Base-by-base conservation (phyloP, 2,888 invertebrate species). In the Rhodophaea formosa region DNA sequence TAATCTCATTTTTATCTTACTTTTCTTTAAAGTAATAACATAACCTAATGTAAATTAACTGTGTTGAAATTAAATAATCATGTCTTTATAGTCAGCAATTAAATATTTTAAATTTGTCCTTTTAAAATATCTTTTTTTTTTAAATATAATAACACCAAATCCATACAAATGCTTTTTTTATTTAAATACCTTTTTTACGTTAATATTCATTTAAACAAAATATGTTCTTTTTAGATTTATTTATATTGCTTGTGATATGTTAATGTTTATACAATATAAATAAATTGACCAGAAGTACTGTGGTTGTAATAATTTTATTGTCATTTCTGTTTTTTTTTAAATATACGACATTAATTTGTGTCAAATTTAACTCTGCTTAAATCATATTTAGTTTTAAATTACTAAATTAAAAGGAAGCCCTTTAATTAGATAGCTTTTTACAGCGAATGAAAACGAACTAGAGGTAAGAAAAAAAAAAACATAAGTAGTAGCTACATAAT, bases 171-270 rank as follows among this genome's bases (percentile, higher is more conserved):
- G 6, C 39, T 10, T 39, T 39, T 15, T 14, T 32, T 32, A 5
- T 15, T 15, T 15, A 30, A 10, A 49, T 49, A 49, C 8, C 6
- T 46, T 29, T 32, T 49, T 15, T 8, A 49, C 7, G 7, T 15
- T 32, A 49, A 43, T 53, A 43, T 14, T 23, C 43, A 8, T 42
- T 30, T 45, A 44, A 44, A 30, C 29, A 54, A 54, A 54, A 54
- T 54, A 49, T n/a, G 29, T 47, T 47, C 6, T n/a, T 12, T 29
- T 49, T 49, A 15, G 29, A 52, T 52, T 52, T 53, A 23, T 51
- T 47, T 42, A 54, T 54, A 54, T 44, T 54, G 53, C 53, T 47
- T 46, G 23, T 56, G 56, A 56, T 56, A 56, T 56, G 56, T 56
- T 47, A 56, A 15, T 47, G 42, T 55, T 45, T 16, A 39, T 47